A percentile compares a stretch with the other conserved stretches of the same genome.
These are phyloP conservation scores for Ceratina calcarata DNA, from an alignment of 1,140 invertebrate species.

Conservation along the genomic window DNA sequence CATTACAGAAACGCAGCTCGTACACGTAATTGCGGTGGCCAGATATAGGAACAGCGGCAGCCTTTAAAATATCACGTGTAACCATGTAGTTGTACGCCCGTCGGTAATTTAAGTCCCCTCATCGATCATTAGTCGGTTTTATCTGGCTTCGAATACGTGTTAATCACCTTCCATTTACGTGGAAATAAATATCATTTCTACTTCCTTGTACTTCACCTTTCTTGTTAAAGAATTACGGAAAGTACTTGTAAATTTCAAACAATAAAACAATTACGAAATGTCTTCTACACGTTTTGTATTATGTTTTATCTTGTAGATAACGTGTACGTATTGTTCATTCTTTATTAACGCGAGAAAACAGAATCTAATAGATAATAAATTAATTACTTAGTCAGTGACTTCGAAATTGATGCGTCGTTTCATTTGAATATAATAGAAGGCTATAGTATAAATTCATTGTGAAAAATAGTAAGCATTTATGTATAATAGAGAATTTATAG, in stretches of 20 bases:
- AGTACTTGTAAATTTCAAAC: too few relatives aligned
- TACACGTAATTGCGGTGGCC: slow-evolving; percentile 13
- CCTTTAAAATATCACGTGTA: slow-evolving; percentile 15
- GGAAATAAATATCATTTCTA: background rate
- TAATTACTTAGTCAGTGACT: too few relatives aligned
- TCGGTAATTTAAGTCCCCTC: slow-evolving; percentile 11
- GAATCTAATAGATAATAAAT: too few relatives aligned
- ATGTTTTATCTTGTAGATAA: too few relatives aligned
- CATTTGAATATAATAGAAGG: too few relatives aligned
- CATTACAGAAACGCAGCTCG: slow-evolving; percentile 19
- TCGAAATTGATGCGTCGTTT: too few relatives aligned
- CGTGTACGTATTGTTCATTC: too few relatives aligned
- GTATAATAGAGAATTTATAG: background rate
- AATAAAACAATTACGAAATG: too few relatives aligned
- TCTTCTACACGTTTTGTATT: too few relatives aligned
- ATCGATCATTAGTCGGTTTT: slow-evolving; percentile 21
- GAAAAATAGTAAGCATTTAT: background rate
- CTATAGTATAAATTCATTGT: too few relatives aligned
- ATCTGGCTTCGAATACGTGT: background rate
- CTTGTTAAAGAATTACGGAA: too few relatives aligned
- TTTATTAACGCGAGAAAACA: too few relatives aligned
- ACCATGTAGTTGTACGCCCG: background rate
- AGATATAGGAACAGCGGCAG: background rate
- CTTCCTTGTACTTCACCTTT: background rate
- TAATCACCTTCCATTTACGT: background rate